phyloP scores from a whole-genome alignment of 1,140 invertebrate genomes.

The Lepidurus apus region DNA sequence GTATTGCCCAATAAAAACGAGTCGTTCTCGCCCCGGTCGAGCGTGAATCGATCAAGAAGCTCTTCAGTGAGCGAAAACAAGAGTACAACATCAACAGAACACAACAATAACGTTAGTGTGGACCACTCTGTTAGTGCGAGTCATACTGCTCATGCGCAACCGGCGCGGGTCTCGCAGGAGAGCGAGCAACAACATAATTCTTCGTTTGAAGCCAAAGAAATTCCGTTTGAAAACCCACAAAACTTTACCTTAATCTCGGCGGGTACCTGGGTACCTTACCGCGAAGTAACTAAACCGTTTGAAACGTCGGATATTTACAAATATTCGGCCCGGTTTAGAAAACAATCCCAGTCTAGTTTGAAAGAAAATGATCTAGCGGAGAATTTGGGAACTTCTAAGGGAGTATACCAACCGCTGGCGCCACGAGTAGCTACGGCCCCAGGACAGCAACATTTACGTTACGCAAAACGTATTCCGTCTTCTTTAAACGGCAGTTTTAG shows the following conservation, averaged over 20 bases:
- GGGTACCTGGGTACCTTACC: slow-evolving; percentile 82
- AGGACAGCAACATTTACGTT: not conserved
- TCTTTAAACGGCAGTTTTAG: slow-evolving; percentile 30
- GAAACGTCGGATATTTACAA: slow-evolving; percentile 97
- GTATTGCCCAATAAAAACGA: slow-evolving; percentile 34
- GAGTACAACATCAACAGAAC: not conserved
- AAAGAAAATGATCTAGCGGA: slow-evolving; percentile 33
- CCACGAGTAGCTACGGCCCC: slow-evolving; percentile 35
- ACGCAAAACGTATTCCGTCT: slow-evolving; percentile 25
- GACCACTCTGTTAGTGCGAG: slow-evolving; percentile 9
- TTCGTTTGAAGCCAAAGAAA: slow-evolving; percentile 26
- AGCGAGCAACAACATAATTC: slow-evolving; percentile 26
- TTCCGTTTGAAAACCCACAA: slow-evolving; percentile 65
- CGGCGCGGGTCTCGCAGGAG: slow-evolving; percentile 23
- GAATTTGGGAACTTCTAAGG: slow-evolving; percentile 44
- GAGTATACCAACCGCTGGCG: slow-evolving; percentile 48
- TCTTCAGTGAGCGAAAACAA: slow-evolving; percentile 24
- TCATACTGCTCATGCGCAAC: slow-evolving; percentile 29
- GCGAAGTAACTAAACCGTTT: slow-evolving; percentile 90
- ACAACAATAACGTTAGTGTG: slow-evolving; percentile 10
- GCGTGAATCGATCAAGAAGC: not conserved
- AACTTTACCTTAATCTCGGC: slow-evolving; percentile 77
- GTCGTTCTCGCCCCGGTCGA: slow-evolving; percentile 10
- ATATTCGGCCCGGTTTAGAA: slow-evolving; percentile 86
- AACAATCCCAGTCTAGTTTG: slow-evolving; percentile 45